Conservation (phyloP, 2,113 vertebrate species). For the Harpagus bidentatus region DNA sequence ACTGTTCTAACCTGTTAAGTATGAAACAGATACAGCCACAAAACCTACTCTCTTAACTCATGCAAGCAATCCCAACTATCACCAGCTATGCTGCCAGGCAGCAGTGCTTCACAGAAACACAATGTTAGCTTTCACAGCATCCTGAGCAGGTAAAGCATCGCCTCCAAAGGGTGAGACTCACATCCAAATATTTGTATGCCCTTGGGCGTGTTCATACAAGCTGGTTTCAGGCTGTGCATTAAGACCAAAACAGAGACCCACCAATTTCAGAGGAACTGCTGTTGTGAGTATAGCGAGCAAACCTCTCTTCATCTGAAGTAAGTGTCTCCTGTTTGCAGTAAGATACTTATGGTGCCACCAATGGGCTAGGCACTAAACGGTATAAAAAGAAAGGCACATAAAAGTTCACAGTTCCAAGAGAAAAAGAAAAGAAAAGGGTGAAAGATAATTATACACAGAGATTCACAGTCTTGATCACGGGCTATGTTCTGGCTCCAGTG, state of each 20-base stretch:
- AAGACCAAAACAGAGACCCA: neutral
- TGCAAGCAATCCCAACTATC: neutral
- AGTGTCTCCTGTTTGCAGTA: neutral
- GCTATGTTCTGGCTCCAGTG: accelerated
- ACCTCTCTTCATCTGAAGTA: neutral
- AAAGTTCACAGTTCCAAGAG: neutral
- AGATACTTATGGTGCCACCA: neutral
- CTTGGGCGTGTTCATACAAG: neutral
- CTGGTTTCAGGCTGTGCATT: neutral
- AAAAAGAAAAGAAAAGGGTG: neutral
- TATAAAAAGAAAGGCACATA: neutral
- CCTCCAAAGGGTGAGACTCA: neutral
- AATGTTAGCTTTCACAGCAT: neutral
- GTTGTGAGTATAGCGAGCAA: neutral
- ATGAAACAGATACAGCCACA: neutral
- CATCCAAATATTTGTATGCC: neutral
- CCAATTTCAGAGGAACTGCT: neutral
- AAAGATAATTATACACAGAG: neutral
- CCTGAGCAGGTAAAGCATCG: neutral
- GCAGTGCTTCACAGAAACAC: neutral
- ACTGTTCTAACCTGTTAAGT: neutral
- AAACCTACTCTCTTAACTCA: neutral
- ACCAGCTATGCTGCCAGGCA: neutral
- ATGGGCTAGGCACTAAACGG: neutral
- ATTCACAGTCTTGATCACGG: neutral